Base-by-base conservation (phyloP, 2,888 invertebrate genomes). In the Pristionchus fissidentatus region DNA sequence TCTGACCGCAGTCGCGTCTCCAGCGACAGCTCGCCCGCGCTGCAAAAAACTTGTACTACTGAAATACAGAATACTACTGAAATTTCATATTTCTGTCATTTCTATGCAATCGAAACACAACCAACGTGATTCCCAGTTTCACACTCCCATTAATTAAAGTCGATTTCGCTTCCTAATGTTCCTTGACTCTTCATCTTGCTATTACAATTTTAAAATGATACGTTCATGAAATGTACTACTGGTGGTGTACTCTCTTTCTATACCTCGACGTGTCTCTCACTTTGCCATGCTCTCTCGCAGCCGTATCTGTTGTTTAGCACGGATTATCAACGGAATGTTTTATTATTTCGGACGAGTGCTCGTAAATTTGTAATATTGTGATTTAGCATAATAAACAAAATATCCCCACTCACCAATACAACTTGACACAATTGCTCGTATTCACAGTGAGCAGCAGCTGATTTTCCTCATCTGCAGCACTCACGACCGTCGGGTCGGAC, bases 1-100 rank as follows among this genome's bases (percentile, higher is more conserved):
- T 88, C 87, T 15, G 84, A 83, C 19, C 84, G 70, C 55, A 88
- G 57, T 1, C 84, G 84, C 29, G 87, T 84, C 80, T 88, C 88
- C 73, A 86, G 83, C 15, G 82, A 78, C 49, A 86, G 73, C 26
- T 87, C 84, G 41, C 29, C 19, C 38, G 55, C 83, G 29, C 83
- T 83, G 83, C 0, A 35, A 55, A 22, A n/a, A n/a, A n/a, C n/a
- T n/a, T n/a, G n/a, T n/a, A n/a, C n/a, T n/a, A n/a, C n/a, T n/a
- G n/a, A n/a, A n/a, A n/a, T n/a, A n/a, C n/a, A 7, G 19, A 41
- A 29, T 10, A 29, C 15, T 32, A 10, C 3, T 38, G 38, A 19
- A 19, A 19, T 70, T 70, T 43, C 70, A 22, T 19, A 62, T 10
- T 13, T 4, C 22, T 22, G 4, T 19, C 55, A 55, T 13, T 55